A percentile compares a stretch with the other conserved stretches of the same genome.
These are phyloP conservation scores for Carassius auratus DNA, from an alignment of 2,113 vertebrate species.

Conservation along the genomic window DNA sequence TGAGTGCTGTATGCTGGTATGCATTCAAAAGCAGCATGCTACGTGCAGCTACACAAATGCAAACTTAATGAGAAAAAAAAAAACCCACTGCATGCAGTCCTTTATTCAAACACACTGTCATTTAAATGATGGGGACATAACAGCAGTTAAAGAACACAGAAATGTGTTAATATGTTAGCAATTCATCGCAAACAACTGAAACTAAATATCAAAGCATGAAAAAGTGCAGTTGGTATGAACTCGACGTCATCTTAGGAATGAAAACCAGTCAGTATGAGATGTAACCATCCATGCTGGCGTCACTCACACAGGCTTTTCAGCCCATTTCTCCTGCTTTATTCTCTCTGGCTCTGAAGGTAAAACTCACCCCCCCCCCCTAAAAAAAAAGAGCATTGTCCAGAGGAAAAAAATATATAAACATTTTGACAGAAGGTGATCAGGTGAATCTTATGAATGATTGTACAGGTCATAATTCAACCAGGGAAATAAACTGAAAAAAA, in stretches of 20 bases:
- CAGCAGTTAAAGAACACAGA: background rate
- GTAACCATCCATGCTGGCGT: slow-evolving; percentile 17
- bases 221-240: background rate
- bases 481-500: too few relatives aligned
- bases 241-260: background rate
- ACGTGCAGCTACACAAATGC: slow-evolving; percentile 36
- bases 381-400: slow-evolving; percentile 52
- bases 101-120: background rate
- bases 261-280: slow-evolving; percentile 6
- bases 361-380: slow-evolving; percentile 42
- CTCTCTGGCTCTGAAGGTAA: slow-evolving; percentile 59
- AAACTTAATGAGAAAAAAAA: background rate
- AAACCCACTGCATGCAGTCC: slow-evolving; percentile 10
- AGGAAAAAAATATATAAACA: background rate
- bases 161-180: background rate
- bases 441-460: background rate
- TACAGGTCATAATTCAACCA: background rate
- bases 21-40: slow-evolving; percentile 5
- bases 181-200: too few relatives aligned
- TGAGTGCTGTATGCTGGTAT: slow-evolving; percentile 63
- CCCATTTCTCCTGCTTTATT: slow-evolving; percentile 55
- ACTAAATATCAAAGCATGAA: background rate
- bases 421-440: background rate
- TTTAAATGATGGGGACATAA: background rate
- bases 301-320: slow-evolving; percentile 66